These are phyloP conservation scores for Caenorhabditis wallacei DNA, from an alignment of 2,888 invertebrate genomes.

Conservation along the genomic window DNA sequence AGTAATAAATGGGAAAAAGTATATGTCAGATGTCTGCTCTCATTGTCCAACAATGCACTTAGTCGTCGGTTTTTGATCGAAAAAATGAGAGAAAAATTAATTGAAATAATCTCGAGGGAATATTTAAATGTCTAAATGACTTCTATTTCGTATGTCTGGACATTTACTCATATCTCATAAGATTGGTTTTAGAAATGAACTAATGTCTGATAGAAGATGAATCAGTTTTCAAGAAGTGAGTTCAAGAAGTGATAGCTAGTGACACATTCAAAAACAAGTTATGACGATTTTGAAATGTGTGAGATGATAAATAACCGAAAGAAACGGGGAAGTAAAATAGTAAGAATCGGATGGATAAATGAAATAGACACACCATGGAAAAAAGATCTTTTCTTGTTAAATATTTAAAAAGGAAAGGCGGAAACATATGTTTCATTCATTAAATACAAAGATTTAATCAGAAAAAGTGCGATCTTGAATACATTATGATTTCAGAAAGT, in stretches of 20 bases:
- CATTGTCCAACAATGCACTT: not conserved
- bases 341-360: not conserved
- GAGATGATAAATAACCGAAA: constrained; percentile 10
- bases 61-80: constrained; percentile 8
- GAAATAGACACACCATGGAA: not conserved
- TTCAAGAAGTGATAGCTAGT: not conserved
- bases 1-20: not conserved
- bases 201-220: not conserved
- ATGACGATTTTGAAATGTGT: constrained; percentile 21
- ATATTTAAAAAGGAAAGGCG: not conserved
- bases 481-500: not conserved
- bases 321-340: constrained; percentile 4
- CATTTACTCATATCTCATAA: not conserved
- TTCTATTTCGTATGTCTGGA: not conserved
- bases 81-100: constrained; percentile 21
- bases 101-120: constrained; percentile 18
- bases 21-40: not conserved
- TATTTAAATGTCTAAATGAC: not conserved
- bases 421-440: constrained; percentile 1
- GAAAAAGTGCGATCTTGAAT: not conserved
- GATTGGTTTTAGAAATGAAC: not conserved
- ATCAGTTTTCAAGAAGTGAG: constrained; percentile 1
- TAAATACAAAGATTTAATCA: not conserved
- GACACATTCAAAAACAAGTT: constrained; percentile 28
- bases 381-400: not conserved